Base-by-base conservation (phyloP, 2,113 vertebrate genomes). In the Leptobrachium leishanense region DNA sequence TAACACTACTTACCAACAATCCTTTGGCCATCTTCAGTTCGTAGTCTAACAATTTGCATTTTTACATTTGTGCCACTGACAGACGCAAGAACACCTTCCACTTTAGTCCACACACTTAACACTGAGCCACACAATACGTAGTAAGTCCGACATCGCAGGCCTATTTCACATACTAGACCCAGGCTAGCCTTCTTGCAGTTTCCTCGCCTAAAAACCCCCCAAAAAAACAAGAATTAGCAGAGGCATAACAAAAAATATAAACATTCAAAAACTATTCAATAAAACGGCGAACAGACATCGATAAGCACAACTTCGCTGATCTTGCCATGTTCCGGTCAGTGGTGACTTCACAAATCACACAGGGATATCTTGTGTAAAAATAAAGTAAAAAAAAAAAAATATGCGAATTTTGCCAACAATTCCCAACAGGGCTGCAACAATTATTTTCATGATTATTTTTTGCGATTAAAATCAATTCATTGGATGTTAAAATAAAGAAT, bases 81-180 rank as follows among this genome's bases (percentile, higher is more conserved):
- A 0, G 97, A 98, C 0, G 96, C 94, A 0, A 99, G 90, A 2
- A 99, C 97, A 0, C 95, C 95, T 73, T 99, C 98, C 44, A 99
- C 95, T 87, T 98, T 97, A 2, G 96, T 98, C 98, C 98, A 99
- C 85, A 99, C 97, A 0, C 98, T 99, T 79, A 99, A 89, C 2
- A 99, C 98, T 0, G 98, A 99, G 64, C 98, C 98, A 9, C 97
- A 99, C 11, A 99, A 85, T 0, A 99, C 97, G 0, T 92, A 96
- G 82, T 97, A 99, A 0, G 94, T 97, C 66, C 98, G 88, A 76
- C 97, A 99, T 11, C 97, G 95, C 2, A 99, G 92, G 15, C 98
- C 98, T 1, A 99, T 91, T 77, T 99, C 98, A 81, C 98, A 99
- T 40, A 95, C 93, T 20, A 99, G 91, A n/a, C 98, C 98, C 84